Base-by-base conservation (phyloP, 2,113 vertebrate genomes). In the Chiloscyllium plagiosum region DNA sequence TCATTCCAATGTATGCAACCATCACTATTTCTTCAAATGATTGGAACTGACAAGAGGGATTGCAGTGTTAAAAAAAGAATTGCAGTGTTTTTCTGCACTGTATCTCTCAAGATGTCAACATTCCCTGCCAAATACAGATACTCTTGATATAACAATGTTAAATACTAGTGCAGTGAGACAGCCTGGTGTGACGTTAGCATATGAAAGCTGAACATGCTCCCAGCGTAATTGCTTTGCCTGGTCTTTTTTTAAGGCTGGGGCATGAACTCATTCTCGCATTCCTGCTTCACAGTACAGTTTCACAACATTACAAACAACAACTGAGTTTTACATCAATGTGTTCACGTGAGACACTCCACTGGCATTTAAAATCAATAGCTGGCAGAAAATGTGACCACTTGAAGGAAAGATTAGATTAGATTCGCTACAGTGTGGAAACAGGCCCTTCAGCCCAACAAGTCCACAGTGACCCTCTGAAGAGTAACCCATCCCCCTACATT, bases 41-140 rank as follows among this genome's bases (percentile, higher is more conserved):
- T 94, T 94, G 66, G 66, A 70, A 70, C 65, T 70, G 93, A 94
- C 93, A 94, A 94, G 68, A 94, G 42, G 93, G 47, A 70, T 70
- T 94, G 61, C 33, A 66, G 22, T 37, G n/a, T 92, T 61, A 61
- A 92, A 92, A 65, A 92, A 66, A n/a, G 26, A 90, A n/a, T 92
- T 66, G 61, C 26, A n/a, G 26, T 65, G 26, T 66, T 92, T 66
- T 66, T 66, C 89, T 70, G 37, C 37, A 69, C 66, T 19, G 8
- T 37, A 68, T 66, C 66, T 37, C 42, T 69, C 66, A 94, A 94
- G 68, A 94, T 94, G 93, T 94, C 66, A 70, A 37, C 42, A 37
- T 50, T 94, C 24, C n/a, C 37, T 68, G 66, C 65, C 65, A 94
- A 94, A 50, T 70, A 26, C 68, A 70, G 66, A 66, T 15, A 24